Percentiles rank a stretch among this genome's conserved stretches.
These are phyloP conservation scores for Andrena marginata DNA, from an alignment of 2,888 invertebrate genomes.

Conservation along the genomic window DNA sequence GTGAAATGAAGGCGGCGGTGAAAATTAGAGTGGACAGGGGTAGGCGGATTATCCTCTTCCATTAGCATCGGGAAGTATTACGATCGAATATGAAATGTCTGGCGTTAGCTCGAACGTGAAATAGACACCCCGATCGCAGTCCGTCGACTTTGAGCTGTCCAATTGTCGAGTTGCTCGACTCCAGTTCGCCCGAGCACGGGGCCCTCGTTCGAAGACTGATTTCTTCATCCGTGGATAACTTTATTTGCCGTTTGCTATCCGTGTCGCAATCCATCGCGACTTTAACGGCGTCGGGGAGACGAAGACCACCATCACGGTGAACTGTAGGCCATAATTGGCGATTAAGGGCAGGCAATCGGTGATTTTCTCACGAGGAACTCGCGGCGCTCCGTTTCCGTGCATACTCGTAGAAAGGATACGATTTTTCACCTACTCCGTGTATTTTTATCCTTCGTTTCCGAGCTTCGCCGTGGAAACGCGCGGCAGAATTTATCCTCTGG, in stretches of 20 bases:
- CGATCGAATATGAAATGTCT: conserved; percentile 43
- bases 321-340: conserved; percentile 57
- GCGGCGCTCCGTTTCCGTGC: neutral
- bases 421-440: conserved; percentile 5
- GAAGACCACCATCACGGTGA: conserved; percentile 44
- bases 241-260: conserved; percentile 33
- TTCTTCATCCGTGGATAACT: conserved; percentile 58
- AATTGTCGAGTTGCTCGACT: neutral
- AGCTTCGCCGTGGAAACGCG: neutral
- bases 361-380: conserved; percentile 61
- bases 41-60: conserved; percentile 62
- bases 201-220: conserved; percentile 41
- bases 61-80: conserved; percentile 57
- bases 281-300: conserved; percentile 21
- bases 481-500: neutral
- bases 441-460: conserved; percentile 16
- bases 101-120: conserved; percentile 9
- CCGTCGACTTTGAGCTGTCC: neutral
- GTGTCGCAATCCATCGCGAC: conserved; percentile 46
- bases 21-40: conserved; percentile 13
- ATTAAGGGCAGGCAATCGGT: conserved; percentile 47
- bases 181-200: neutral
- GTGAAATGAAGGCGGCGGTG: conserved; percentile 41
- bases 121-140: conserved; percentile 14
- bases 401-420: neutral